Evolutionary conservation across 2,888 invertebrate genomes (phyloP), one percentile per base, ranked within the genome.

Genomic region (Meloe dianella): DNA sequence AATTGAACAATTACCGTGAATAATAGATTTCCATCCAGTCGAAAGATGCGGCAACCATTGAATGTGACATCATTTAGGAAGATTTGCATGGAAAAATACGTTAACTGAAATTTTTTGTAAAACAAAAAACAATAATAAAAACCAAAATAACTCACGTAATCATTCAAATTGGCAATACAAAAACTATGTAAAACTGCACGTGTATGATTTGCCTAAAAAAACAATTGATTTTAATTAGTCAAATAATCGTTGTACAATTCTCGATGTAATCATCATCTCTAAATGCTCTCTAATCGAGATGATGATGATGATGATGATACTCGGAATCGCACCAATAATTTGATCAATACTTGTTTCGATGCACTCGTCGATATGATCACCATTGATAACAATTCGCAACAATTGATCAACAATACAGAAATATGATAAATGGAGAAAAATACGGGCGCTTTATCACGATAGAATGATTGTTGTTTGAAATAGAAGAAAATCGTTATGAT

Each of bases 71-170:
- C 27, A 14, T 32, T 22, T 7, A 17, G 35, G 1, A 35, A 35
- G 8, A 59, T 32, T 59, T 59, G 59, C 59, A 59, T 35, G 0
- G 59, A 59, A 17, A 59, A 59, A 17, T 59, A 22, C 7, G 29
- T 32, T 8, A 59, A 35, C 59, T 59, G 59, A 20, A 59, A 59
- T 35, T 22, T 12, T 22, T 22, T 22, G 8, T 29, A 17, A 22
- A 22, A 1, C 14, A 58, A 58, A 29, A n/a, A 10, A 29, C 17
- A 20, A 22, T 32, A 4, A 14, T 10, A 38, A 38, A 12, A 4
- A 5, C 0, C 0, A 30, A 9, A 10, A 22, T n/a, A 29, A 30
- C 22, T 32, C 20, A 38, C 38, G 17, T 38, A 35, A 22, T 30
- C 38, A 14, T 24, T 2, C 14, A 59, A 59, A 24, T 59, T 1